A percentile compares a stretch with the other conserved stretches of the same genome.
phyloP scores from a whole-genome alignment of 2,113 vertebrate species.

The Tupaia tana region DNA sequence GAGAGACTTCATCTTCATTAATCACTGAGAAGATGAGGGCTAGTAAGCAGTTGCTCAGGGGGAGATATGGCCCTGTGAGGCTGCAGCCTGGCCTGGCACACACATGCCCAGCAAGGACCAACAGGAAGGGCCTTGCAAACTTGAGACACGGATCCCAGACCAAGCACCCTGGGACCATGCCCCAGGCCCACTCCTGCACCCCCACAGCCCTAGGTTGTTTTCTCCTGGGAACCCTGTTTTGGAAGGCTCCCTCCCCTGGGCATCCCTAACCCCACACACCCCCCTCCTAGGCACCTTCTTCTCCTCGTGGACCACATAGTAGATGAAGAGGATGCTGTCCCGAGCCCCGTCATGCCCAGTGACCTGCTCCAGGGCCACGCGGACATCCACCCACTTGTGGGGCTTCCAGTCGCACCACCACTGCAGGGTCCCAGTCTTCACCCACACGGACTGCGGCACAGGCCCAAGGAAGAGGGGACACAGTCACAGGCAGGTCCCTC shows the following conservation, averaged over 20 bases:
- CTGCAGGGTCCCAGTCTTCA: slow-evolving; percentile 96
- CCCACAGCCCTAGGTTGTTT: too few species aligned
- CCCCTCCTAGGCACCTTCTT: slow-evolving; percentile 91
- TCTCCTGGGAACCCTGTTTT: not conserved
- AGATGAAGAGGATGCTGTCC: slow-evolving; percentile 97
- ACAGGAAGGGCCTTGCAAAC: rapidly evolving
- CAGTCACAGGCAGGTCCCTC: not conserved
- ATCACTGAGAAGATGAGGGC: not conserved
- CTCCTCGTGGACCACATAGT: slow-evolving; percentile 94
- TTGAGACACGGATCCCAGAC: not conserved
- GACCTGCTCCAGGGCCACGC: slow-evolving; percentile 96
- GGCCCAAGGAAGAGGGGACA: not conserved
- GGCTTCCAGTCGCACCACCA: slow-evolving; percentile 99
- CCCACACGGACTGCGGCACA: slow-evolving; percentile 94
- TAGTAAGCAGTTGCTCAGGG: rapidly evolving
- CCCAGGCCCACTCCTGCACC: too few species aligned
- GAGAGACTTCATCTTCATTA: rapidly evolving
- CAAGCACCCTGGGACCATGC: rapidly evolving
- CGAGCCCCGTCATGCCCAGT: slow-evolving; percentile 92
- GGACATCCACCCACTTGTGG: slow-evolving; percentile 95
- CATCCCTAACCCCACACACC: not conserved
- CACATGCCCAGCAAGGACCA: rapidly evolving
- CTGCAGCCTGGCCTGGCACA: not conserved
- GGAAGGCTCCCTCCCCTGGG: not conserved
- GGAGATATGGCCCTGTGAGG: not conserved